Percentiles rank a stretch among this genome's conserved stretches.
These are phyloP conservation scores for Trichogramma pretiosum DNA, from an alignment of 1,140 invertebrate species.

Conservation along the genomic window DNA sequence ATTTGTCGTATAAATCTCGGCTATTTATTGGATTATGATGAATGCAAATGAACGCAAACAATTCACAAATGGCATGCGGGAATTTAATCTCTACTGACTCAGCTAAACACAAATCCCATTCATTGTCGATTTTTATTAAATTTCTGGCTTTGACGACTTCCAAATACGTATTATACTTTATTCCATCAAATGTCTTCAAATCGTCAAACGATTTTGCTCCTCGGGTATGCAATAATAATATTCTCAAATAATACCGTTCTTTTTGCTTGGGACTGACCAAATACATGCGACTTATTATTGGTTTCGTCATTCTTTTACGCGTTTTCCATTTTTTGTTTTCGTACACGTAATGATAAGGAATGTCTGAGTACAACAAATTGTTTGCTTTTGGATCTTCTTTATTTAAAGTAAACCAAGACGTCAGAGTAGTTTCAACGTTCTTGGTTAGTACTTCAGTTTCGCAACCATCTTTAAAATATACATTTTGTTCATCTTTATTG, in stretches of 20 bases:
- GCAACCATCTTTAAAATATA: conserved; percentile 12
- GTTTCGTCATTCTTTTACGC: conserved; percentile 14
- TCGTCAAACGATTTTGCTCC: conserved; percentile 15
- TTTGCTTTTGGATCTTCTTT: conserved; percentile 12
- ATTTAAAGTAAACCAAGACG: conserved; percentile 20
- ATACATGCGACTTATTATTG: conserved; percentile 13
- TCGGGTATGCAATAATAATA: conserved; percentile 22
- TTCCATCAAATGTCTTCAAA: conserved; percentile 3
- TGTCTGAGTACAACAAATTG: conserved; percentile 22
- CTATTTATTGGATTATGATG: conserved; percentile 14
- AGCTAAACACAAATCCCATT: conserved; percentile 18
- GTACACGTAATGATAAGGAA: conserved; percentile 20
- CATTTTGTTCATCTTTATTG: conserved; percentile 11
- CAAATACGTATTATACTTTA: conserved; percentile 18
- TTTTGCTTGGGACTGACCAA: conserved; percentile 15
- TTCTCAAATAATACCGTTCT: conserved; percentile 22
- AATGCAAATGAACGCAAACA: conserved; percentile 15
- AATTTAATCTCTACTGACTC: conserved; percentile 15
- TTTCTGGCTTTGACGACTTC: conserved; percentile 20
- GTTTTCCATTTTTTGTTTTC: conserved; percentile 13
- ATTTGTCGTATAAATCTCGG: conserved; percentile 8
- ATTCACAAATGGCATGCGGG: conserved; percentile 8
- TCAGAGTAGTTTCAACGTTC: conserved; percentile 5
- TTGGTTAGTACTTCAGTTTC: conserved; percentile 10
- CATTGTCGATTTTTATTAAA: no score